Conservation (phyloP, 2,797 vertebrate species). For the Anguilla megastoma region DNA sequence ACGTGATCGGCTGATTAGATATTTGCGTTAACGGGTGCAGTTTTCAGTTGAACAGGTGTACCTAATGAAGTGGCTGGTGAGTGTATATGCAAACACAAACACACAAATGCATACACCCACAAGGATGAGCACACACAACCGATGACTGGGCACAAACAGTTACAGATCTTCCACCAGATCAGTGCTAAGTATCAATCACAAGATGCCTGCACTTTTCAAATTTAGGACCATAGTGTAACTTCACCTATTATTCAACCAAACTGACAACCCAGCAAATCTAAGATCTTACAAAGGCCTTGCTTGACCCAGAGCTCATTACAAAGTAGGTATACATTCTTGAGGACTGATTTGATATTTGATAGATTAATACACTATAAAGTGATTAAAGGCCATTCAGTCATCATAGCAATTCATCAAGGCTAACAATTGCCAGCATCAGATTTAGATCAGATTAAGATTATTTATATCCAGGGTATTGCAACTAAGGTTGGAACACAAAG, state of each 20-base stretch:
- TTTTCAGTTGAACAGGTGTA: no score
- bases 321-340: neutral
- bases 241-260: neutral
- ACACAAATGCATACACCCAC: neutral
- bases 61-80: no score
- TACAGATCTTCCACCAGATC: no score
- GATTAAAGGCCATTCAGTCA: neutral
- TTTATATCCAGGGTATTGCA: neutral
- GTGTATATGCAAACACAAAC: no score
- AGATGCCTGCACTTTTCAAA: neutral
- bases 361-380: neutral
- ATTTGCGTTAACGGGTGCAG: no score
- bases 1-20: no score
- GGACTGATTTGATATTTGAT: neutral
- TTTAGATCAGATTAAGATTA: neutral
- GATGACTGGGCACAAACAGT: neutral
- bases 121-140: neutral
- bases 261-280: neutral
- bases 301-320: neutral
- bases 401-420: neutral
- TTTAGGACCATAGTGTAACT: neutral
- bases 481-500: neutral
- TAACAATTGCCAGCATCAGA: neutral
- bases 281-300: neutral
- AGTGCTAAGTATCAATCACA: no score